Conservation (phyloP, 1,140 invertebrate species). For the Mya arenaria region DNA sequence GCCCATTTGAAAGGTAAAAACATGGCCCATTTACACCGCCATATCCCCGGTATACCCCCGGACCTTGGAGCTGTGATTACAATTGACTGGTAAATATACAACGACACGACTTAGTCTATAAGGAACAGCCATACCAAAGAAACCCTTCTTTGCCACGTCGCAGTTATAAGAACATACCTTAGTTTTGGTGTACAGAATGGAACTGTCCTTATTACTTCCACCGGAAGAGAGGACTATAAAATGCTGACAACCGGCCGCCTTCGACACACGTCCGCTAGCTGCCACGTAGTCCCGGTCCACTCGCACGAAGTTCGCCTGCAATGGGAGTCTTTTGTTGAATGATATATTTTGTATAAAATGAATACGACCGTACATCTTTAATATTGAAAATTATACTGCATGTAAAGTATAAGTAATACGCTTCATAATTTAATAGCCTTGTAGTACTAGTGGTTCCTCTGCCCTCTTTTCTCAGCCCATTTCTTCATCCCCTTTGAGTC, state of each 20-base stretch:
- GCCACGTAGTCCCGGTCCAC: slow-evolving; percentile 84
- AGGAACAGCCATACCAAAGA: too few species aligned
- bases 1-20: too few species aligned
- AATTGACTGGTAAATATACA: too few species aligned
- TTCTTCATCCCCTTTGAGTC: neutral
- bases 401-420: neutral
- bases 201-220: slow-evolving; percentile 79
- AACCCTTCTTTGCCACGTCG: too few species aligned
- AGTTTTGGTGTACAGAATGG: slow-evolving; percentile 77
- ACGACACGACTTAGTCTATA: too few species aligned
- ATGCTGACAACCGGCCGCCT: slow-evolving; percentile 81
- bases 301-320: slow-evolving; percentile 82
- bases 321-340: neutral
- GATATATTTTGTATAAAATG: neutral
- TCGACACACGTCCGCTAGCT: slow-evolving; percentile 81
- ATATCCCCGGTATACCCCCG: too few species aligned
- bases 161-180: too few species aligned
- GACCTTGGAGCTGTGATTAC: too few species aligned
- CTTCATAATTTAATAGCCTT: neutral
- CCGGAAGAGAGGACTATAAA: slow-evolving; percentile 82
- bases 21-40: too few species aligned
- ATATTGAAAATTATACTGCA: neutral
- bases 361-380: neutral
- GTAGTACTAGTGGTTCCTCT: neutral
- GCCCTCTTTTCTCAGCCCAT: neutral